Percentiles rank a stretch among this genome's conserved stretches.
Conservation (phyloP, 2,888 invertebrate genomes). For the Drosophila vallismaia region DNA sequence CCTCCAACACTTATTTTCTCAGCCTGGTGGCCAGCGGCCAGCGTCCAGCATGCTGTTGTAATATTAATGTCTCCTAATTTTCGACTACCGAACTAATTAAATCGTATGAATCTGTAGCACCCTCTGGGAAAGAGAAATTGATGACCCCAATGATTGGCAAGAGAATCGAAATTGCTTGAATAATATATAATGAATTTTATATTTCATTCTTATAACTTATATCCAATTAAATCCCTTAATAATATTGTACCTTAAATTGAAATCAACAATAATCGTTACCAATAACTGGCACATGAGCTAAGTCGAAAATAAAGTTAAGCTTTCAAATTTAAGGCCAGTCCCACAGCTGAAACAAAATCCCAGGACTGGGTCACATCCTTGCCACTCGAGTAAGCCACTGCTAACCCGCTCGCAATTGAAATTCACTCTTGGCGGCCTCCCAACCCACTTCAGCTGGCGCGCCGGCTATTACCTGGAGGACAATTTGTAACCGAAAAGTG, state of each 20-base stretch:
- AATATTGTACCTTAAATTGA: neutral
- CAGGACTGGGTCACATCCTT: neutral
- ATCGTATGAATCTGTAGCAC: slow-evolving; percentile 64
- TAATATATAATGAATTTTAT: neutral
- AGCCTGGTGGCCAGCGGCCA: too few relatives aligned
- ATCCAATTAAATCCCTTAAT: neutral
- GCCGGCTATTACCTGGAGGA: slow-evolving; percentile 42
- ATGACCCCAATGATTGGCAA: neutral
- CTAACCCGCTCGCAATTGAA: slow-evolving; percentile 2
- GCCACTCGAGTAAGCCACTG: slow-evolving; percentile 4
- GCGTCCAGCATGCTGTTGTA: slow-evolving; percentile 38
- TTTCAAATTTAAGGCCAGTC: neutral
- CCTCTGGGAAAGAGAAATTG: neutral
- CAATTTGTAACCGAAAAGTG: slow-evolving; percentile 67
- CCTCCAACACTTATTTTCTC: neutral
- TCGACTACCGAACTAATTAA: slow-evolving; percentile 64
- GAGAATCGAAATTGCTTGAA: neutral
- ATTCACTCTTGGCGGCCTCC: neutral
- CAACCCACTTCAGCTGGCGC: neutral
- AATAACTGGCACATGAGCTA: neutral
- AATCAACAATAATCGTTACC: neutral
- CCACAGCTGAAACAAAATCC: neutral
- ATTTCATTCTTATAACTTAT: neutral
- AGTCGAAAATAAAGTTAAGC: slow-evolving; percentile 1
- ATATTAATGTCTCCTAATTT: slow-evolving; percentile 75